Conservation (phyloP, 2,113 vertebrate genomes). For the Elephantulus edwardii region DNA sequence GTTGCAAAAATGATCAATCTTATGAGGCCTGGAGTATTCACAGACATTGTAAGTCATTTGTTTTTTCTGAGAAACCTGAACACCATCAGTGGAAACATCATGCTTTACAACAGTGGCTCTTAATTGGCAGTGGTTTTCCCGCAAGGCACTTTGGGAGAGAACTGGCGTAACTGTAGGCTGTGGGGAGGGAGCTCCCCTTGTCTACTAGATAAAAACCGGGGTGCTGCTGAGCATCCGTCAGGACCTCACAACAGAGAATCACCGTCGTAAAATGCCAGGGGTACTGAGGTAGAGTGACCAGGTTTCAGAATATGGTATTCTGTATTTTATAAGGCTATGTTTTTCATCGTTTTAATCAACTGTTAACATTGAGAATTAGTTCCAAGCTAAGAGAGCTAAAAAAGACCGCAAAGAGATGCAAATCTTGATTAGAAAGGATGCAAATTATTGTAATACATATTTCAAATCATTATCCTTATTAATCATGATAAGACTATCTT, state of each 20-base stretch:
- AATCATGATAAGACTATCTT: too few species aligned
- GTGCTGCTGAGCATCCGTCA: background rate
- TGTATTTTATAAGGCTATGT: background rate
- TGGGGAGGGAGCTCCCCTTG: background rate
- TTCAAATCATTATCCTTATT: too few species aligned
- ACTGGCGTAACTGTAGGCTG: background rate
- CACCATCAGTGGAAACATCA: background rate
- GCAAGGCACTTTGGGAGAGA: background rate
- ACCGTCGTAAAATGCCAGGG: background rate
- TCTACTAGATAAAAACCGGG: background rate
- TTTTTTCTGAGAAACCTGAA: background rate
- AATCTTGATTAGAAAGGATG: background rate
- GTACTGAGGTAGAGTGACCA: background rate
- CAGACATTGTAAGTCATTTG: conserved; percentile 94
- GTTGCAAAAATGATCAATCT: conserved; percentile 99
- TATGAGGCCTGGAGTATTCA: conserved; percentile 99
- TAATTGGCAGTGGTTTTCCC: background rate
- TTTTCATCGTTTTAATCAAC: background rate
- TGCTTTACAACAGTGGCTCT: background rate
- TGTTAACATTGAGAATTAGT: background rate
- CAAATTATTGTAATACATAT: background rate
- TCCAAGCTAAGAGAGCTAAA: background rate
- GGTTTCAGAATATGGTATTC: background rate
- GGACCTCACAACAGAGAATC: background rate
- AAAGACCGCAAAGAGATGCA: background rate